Conservation (phyloP, 2,888 invertebrate genomes). For the Keiferia lycopersicella region DNA sequence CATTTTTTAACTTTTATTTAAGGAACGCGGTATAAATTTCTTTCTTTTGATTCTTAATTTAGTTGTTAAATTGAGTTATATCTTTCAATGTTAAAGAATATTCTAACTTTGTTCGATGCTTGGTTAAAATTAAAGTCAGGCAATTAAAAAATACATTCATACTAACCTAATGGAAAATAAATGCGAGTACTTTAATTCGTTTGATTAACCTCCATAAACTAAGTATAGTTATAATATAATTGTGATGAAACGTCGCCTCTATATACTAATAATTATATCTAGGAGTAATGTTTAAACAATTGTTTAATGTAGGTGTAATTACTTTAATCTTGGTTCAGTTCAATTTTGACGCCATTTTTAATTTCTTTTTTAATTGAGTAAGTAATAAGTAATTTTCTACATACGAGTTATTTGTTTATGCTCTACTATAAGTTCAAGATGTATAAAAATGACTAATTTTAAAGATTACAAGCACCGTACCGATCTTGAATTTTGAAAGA, state of each 20-base stretch:
- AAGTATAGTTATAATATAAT: background rate
- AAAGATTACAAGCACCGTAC: conserved; percentile 33
- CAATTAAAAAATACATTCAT: conserved; percentile 11
- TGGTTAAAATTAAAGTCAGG: background rate
- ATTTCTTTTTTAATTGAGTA: conserved; percentile 4
- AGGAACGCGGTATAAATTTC: too few relatives aligned
- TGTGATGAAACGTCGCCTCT: conserved; percentile 22
- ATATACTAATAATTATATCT: conserved; percentile 14
- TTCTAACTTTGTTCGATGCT: background rate
- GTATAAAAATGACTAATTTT: conserved; percentile 31
- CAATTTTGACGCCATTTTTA: conserved; percentile 3
- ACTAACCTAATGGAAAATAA: conserved; percentile 23
- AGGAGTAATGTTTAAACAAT: conserved; percentile 2
- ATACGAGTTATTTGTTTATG: background rate
- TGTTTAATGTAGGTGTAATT: background rate
- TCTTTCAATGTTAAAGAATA: background rate
- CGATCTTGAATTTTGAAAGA: conserved; percentile 27
- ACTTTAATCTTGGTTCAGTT: background rate
- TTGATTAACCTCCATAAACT: conserved; percentile 19
- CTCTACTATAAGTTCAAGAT: conserved; percentile 32
- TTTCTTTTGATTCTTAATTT: background rate
- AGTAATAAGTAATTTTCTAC: conserved; percentile 16
- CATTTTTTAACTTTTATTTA: background rate
- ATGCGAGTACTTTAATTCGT: conserved; percentile 25
- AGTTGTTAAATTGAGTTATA: background rate